These are phyloP conservation scores for Ptychadena robeensis DNA, from an alignment of 2,797 vertebrate genomes.

Conservation along the genomic window DNA sequence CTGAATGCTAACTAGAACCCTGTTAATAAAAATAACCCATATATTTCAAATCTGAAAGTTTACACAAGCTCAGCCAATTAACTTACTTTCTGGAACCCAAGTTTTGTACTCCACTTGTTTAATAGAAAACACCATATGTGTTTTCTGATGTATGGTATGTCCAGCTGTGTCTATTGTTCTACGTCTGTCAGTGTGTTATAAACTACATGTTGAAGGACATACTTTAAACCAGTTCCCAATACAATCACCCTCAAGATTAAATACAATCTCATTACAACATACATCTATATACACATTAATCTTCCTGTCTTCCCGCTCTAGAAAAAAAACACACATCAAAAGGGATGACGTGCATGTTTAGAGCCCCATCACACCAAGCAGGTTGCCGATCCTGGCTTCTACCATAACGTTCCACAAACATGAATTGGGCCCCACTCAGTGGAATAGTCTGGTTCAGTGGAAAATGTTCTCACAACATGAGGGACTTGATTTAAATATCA, in stretches of 20 bases:
- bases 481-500: conserved; percentile 18
- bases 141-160: conserved; percentile 15
- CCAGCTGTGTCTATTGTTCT: conserved; percentile 39
- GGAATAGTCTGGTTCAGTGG: conserved; percentile 19
- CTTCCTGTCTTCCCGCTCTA: neutral
- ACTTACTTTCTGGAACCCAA: neutral
- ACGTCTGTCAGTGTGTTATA: conserved; percentile 13
- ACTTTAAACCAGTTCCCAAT: conserved; percentile 4
- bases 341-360: neutral
- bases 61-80: neutral
- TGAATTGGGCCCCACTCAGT: neutral
- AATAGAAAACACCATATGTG: conserved; percentile 4
- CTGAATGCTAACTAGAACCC: neutral
- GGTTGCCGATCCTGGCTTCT: neutral
- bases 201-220: conserved; percentile 21
- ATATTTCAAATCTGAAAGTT: neutral
- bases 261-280: conserved; percentile 22
- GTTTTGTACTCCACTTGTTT: neutral
- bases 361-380: conserved; percentile 9
- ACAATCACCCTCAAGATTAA: neutral
- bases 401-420: conserved; percentile 1
- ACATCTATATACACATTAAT: neutral
- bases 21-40: neutral
- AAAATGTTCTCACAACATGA: conserved; percentile 35
- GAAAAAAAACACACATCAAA: conserved; percentile 11